Evolutionary conservation across 2,113 vertebrate species (phyloP), one percentile per base, ranked within the genome.

Genomic region (Brachypodius melanocephalos): DNA sequence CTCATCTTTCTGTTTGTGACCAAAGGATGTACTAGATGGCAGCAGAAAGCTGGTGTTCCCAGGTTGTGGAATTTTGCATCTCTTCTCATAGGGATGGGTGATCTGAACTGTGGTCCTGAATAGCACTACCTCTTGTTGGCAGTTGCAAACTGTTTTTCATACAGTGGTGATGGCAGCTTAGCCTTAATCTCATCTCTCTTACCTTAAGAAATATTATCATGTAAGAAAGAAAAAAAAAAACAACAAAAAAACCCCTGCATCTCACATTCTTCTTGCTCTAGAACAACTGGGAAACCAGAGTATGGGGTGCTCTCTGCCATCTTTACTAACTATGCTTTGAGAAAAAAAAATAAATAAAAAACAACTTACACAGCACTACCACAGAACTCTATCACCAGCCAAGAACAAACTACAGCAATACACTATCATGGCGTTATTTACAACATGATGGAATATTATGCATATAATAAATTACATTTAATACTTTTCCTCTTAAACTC

Each of bases 401-500:
- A 93, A 96, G 95, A 95, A 86, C 65, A 54, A 95, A 89, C 93
- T 71, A 94, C 59, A 5, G 84, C 77, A 80, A 63, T 52, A 95
- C 43, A 31, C 48, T 75, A 91, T 71, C 55, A 88, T 94, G 92
- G 89, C 7, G 2, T 94, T 96, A 97, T 96, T 96, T 97, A 97
- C 96, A 96, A 79, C 55, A 73, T 14, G 19, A 51, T 75, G 91
- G 38, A 87, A 93, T 12, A 2, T 52, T 88, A 91, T 90, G 69
- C 68, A 85, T 90, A 84, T 85, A 80, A 92, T 85, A 92, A 93
- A 79, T 93, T 87, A 90, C 93, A 93, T 88, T 59, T 96, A 91
- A 93, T 90, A 84, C 83, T 94, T 94, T 96, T 96, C 94, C 78
- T 91, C 68, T 52, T 89, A 89, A 94, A 89, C 78, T 88, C 90